A percentile compares a stretch with the other conserved stretches of the same genome.
These are phyloP conservation scores for Alouatta palliata DNA, from an alignment of 2,113 vertebrate species.

Conservation along the genomic window DNA sequence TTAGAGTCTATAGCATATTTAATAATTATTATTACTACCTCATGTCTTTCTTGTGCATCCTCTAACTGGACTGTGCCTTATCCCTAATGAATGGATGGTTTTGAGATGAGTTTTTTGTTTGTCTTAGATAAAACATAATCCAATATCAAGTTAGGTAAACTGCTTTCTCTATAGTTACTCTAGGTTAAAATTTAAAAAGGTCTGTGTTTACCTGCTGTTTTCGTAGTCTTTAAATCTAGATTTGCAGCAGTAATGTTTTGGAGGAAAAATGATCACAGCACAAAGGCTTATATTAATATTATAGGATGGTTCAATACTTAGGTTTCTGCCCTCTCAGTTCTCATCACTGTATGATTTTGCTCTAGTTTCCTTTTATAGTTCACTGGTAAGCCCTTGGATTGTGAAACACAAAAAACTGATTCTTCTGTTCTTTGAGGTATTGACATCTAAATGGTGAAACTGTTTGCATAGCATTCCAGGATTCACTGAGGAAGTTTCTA, in stretches of 20 bases:
- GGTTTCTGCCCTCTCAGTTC: neutral
- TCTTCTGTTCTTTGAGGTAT: constrained; percentile 71
- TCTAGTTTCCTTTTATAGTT: constrained; percentile 7
- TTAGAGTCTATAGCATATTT: neutral
- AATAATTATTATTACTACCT: neutral
- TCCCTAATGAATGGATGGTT: neutral
- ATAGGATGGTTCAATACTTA: neutral
- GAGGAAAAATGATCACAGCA: neutral
- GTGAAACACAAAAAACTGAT: constrained; percentile 72
- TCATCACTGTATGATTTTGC: neutral
- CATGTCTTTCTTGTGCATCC: neutral
- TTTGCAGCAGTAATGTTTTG: neutral
- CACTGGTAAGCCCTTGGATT: constrained; percentile 78
- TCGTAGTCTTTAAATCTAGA: neutral
- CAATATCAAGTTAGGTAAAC: neutral
- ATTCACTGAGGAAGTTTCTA: constrained; percentile 52
- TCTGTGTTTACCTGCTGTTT: neutral
- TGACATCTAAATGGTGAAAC: constrained; percentile 78
- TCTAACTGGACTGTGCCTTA: neutral
- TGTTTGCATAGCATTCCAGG: constrained; percentile 75
- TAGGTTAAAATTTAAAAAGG: neutral
- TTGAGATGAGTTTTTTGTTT: neutral
- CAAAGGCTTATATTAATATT: neutral
- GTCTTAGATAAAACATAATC: neutral
- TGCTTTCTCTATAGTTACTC: neutral